These are phyloP conservation scores for Drosophila rhopaloa DNA, from an alignment of 1,140 invertebrate species.

Conservation along the genomic window DNA sequence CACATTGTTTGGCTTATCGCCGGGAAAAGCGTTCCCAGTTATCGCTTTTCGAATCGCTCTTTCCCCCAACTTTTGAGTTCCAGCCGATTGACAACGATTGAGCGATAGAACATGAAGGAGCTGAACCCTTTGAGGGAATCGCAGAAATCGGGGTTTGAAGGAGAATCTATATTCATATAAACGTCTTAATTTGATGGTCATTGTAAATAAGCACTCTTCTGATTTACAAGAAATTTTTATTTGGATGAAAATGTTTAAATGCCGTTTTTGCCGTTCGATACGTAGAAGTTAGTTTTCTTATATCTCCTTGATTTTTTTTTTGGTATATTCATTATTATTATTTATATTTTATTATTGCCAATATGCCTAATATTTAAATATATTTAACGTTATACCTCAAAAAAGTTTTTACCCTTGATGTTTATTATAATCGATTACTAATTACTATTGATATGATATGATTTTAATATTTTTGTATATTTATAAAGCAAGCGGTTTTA, in stretches of 20 bases:
- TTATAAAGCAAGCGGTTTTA: too few species aligned
- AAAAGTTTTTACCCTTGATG: too few species aligned
- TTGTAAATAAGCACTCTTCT: not conserved
- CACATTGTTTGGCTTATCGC: constrained; percentile 56
- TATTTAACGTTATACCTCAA: too few species aligned
- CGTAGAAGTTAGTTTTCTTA: too few species aligned
- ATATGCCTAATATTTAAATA: too few species aligned
- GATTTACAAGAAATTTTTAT: not conserved
- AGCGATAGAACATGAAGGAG: constrained; percentile 21
- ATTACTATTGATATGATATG: too few species aligned
- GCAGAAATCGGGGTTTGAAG: not conserved
- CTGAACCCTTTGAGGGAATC: not conserved
- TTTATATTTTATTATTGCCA: not conserved
- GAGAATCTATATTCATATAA: too few species aligned
- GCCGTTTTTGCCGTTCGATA: too few species aligned
- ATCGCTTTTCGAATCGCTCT: constrained; percentile 40
- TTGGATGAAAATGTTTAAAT: too few species aligned
- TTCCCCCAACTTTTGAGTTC: constrained; percentile 14
- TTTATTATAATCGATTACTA: too few species aligned
- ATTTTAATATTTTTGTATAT: too few species aligned
- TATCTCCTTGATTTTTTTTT: too few species aligned
- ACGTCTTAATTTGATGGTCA: not conserved
- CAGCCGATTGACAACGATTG: constrained; percentile 18
- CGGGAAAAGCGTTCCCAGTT: constrained; percentile 42
- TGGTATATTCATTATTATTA: not conserved